These are phyloP conservation scores for Pristionchus mayeri DNA, from an alignment of 2,888 invertebrate genomes.

Conservation along the genomic window DNA sequence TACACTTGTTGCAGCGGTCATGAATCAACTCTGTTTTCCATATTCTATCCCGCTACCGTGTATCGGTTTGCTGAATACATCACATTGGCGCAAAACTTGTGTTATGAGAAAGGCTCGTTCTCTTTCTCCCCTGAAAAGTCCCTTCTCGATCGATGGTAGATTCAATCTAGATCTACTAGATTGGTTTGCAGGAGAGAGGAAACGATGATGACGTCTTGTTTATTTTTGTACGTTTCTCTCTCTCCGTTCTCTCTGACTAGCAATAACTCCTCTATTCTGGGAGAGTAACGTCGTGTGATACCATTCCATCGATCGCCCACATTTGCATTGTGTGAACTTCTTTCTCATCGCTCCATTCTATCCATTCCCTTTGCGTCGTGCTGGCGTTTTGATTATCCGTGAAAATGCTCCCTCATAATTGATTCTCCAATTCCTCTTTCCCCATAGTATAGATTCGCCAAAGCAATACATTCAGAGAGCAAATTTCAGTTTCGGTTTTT, in stretches of 20 bases:
- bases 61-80: too few species aligned
- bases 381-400: too few species aligned
- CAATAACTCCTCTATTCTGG: too few species aligned
- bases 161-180: too few species aligned
- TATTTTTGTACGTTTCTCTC: not conserved
- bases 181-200: not conserved
- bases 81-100: conserved; percentile 15
- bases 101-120: not conserved
- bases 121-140: not conserved
- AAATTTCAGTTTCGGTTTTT: too few species aligned
- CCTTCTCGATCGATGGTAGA: conserved; percentile 39
- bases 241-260: not conserved
- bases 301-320: not conserved
- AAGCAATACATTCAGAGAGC: too few species aligned
- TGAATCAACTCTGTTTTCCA: too few species aligned
- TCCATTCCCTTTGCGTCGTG: not conserved
- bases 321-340: conserved; percentile 19
- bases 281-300: not conserved
- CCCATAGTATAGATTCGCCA: too few species aligned
- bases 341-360: not conserved
- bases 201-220: conserved; percentile 24
- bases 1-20: too few species aligned
- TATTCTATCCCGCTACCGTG: too few species aligned
- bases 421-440: too few species aligned
- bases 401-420: too few species aligned